Percentiles rank a stretch among this genome's conserved stretches.
Conservation (phyloP, 2,113 vertebrate genomes). For the Peromyscus californicus region DNA sequence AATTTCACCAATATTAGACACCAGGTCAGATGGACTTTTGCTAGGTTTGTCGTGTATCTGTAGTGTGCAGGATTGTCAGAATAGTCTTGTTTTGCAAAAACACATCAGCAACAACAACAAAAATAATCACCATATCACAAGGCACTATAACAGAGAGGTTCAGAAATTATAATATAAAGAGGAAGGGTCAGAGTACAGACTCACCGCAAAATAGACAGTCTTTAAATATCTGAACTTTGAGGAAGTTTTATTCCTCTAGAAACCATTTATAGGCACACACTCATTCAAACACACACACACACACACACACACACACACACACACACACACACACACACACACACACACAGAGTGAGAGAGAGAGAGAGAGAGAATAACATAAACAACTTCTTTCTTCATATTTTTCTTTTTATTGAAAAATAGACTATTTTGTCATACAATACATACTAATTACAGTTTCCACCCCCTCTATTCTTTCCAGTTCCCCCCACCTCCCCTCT, state of each 20-base stretch:
- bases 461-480: no score
- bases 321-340: background rate
- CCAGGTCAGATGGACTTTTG: slow-evolving; percentile 78
- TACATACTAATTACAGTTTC: no score
- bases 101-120: slow-evolving; percentile 10
- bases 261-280: background rate
- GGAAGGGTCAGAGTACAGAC: slow-evolving; percentile 83
- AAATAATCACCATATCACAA: slow-evolving; percentile 65
- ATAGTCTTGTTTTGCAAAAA: slow-evolving; percentile 81
- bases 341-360: no score
- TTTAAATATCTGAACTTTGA: background rate
- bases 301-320: background rate
- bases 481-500: no score
- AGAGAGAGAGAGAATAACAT: no score
- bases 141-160: slow-evolving; percentile 61
- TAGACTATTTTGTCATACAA: no score
- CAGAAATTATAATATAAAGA: slow-evolving; percentile 64
- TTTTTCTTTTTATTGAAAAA: no score
- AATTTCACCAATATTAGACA: no score
- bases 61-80: slow-evolving; percentile 84
- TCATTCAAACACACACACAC: background rate
- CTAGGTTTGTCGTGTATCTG: slow-evolving; percentile 85
- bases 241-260: background rate
- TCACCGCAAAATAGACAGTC: slow-evolving; percentile 75
- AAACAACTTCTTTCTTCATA: no score